A percentile compares a stretch with the other conserved stretches of the same genome.
phyloP scores from a whole-genome alignment of 2,888 invertebrate species.

The Rhogogaster chlorosoma region DNA sequence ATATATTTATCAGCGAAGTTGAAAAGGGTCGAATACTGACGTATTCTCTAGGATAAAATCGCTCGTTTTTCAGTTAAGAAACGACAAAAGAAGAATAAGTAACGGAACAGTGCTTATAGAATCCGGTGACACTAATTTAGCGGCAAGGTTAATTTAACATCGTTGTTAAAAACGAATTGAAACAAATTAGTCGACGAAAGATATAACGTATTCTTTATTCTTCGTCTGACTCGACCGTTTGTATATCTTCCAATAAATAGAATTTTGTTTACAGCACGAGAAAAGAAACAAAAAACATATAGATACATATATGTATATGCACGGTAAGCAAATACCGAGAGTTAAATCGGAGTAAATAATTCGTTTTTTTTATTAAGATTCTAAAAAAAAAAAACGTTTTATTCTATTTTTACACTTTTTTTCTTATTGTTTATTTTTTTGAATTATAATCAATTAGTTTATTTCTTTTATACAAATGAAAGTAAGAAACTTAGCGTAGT shows the following conservation, averaged over 20 bases:
- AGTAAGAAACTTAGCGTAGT: neutral
- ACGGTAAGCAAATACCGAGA: neutral
- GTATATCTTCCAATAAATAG: neutral
- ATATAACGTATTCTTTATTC: neutral
- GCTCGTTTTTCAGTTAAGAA: neutral
- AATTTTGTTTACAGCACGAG: neutral
- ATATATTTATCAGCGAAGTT: too few species aligned
- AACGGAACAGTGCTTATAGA: neutral
- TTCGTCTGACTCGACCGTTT: neutral
- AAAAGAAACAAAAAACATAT: neutral
- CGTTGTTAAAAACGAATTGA: slow-evolving; percentile 36
- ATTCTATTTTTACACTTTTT: neutral
- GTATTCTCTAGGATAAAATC: neutral
- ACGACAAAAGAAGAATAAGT: neutral
- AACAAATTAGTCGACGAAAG: slow-evolving; percentile 4
- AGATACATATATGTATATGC: neutral
- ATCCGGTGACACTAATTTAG: neutral
- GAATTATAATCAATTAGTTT: neutral
- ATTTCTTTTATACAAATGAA: neutral
- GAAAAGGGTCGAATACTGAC: too few species aligned
- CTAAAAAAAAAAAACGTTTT: neutral
- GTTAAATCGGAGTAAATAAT: neutral
- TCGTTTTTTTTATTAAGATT: neutral
- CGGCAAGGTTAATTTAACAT: slow-evolving; percentile 28
- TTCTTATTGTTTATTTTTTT: neutral